A percentile compares a stretch with the other conserved stretches of the same genome.
These are phyloP conservation scores for Himalopsyche kuldschensis DNA, from an alignment of 2,888 invertebrate species.

Conservation along the genomic window DNA sequence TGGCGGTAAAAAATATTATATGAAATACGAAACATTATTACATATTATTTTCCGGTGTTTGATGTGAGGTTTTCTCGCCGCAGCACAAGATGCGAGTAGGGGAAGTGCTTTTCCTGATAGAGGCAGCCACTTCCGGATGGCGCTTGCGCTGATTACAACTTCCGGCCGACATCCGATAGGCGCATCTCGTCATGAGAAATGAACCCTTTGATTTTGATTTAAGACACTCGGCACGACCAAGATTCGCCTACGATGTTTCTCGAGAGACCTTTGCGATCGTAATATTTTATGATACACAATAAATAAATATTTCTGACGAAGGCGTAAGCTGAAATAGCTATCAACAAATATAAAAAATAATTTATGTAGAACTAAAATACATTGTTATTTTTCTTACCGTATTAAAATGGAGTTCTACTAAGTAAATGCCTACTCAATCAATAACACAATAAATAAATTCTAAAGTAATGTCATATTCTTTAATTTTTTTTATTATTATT, in stretches of 20 bases:
- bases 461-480: too few species aligned
- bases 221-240: background rate
- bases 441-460: too few species aligned
- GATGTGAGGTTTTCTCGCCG: background rate
- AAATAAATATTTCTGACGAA: too few species aligned
- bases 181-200: constrained; percentile 14
- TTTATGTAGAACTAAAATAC: too few species aligned
- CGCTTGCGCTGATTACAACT: constrained; percentile 21
- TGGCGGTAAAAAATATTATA: too few species aligned
- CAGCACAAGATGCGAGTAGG: background rate
- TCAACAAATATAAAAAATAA: too few species aligned
- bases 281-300: background rate
- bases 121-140: constrained; percentile 7
- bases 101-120: background rate
- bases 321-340: too few species aligned
- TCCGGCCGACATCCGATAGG: constrained; percentile 20
- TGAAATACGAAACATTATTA: background rate
- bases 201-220: constrained; percentile 10
- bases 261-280: background rate
- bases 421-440: too few species aligned
- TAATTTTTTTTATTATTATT: too few species aligned
- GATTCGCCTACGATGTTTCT: background rate
- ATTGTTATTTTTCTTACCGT: too few species aligned
- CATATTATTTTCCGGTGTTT: background rate
- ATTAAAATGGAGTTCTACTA: too few species aligned